These are phyloP conservation scores for Ailurus styani DNA, from an alignment of 2,113 vertebrate genomes.

Conservation along the genomic window DNA sequence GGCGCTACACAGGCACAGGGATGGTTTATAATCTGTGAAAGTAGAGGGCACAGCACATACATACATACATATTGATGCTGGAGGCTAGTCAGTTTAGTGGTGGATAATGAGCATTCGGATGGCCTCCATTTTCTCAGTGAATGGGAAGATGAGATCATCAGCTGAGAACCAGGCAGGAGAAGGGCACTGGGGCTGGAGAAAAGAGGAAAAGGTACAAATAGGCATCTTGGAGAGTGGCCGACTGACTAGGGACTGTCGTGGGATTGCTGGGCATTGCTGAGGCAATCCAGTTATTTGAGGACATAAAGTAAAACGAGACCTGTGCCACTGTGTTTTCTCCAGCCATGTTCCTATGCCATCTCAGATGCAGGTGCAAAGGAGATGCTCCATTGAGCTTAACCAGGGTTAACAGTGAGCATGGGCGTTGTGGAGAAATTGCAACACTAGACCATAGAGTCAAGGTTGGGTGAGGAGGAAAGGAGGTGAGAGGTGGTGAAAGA, in stretches of 20 bases:
- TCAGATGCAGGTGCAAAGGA: neutral
- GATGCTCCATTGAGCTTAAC: neutral
- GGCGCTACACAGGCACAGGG: neutral
- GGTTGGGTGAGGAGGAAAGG: neutral
- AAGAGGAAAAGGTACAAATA: neutral
- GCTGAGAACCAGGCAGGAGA: neutral
- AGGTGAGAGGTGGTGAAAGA: neutral
- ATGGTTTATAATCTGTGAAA: neutral
- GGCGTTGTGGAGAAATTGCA: too few species aligned
- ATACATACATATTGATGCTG: fast-evolving
- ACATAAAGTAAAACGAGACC: neutral
- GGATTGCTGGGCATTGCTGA: neutral
- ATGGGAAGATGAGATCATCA: neutral
- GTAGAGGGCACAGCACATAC: neutral
- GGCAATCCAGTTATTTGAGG: neutral
- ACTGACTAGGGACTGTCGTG: fast-evolving
- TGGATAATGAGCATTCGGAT: neutral
- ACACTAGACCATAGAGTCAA: neutral
- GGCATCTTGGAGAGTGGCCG: neutral
- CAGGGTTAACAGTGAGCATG: neutral
- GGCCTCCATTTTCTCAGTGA: neutral
- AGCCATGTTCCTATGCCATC: neutral
- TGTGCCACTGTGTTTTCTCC: neutral
- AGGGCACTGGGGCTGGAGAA: neutral
- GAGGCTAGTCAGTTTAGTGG: neutral